Evolutionary conservation across 2,797 vertebrate genomes (phyloP).

Genomic region (Chrosomus eos): DNA sequence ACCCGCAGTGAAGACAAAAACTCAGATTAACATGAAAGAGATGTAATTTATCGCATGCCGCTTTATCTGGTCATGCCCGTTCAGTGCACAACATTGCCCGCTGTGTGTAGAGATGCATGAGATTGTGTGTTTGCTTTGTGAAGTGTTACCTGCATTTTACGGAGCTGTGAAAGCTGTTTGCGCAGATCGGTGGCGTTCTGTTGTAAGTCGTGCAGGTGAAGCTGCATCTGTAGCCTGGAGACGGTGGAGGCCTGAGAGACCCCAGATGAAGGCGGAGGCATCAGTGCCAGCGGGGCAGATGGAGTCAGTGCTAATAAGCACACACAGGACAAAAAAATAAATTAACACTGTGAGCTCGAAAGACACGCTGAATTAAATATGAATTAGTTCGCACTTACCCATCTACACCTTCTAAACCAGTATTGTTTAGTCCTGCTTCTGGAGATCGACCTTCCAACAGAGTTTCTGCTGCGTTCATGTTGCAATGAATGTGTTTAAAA

Average conservation of each 20-base stretch:
- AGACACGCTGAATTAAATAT: neutral
- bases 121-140: constrained; percentile 1
- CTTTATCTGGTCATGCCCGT: neutral
- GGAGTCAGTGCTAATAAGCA: constrained; percentile 83
- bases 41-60: neutral
- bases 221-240: constrained; percentile 91
- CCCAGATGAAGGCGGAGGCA: constrained; percentile 84
- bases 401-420: constrained; percentile 42
- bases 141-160: constrained; percentile 88
- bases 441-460: neutral
- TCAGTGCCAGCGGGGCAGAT: constrained; percentile 85
- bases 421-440: neutral
- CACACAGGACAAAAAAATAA: constrained; percentile 58
- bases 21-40: constrained; percentile 5
- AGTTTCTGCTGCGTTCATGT: neutral
- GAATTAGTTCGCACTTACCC: neutral
- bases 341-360: neutral
- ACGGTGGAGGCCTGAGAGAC: constrained; percentile 80
- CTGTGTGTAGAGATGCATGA: neutral
- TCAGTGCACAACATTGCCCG: neutral
- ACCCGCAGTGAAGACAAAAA: constrained; percentile 14
- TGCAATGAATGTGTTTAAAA: neutral
- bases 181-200: constrained; percentile 93
- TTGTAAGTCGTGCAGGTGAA: constrained; percentile 93
- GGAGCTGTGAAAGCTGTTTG: constrained; percentile 90